A percentile compares a stretch with the other conserved stretches of the same genome.
phyloP scores from a whole-genome alignment of 2,113 vertebrate genomes.

The Heterocephalus glaber region DNA sequence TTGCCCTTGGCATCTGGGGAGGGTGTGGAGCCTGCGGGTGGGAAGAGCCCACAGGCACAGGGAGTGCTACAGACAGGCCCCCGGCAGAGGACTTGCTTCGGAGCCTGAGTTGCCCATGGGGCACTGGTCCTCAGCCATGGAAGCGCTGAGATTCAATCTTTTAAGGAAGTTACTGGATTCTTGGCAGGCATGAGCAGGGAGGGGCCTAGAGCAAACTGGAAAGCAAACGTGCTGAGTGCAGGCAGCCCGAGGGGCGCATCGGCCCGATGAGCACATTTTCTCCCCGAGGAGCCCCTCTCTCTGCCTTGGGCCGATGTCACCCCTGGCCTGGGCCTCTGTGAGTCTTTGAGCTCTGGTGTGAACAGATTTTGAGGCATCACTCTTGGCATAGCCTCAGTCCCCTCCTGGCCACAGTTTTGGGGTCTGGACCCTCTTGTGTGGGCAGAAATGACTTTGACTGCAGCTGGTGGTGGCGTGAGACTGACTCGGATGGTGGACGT shows the following conservation, averaged over 20 bases:
- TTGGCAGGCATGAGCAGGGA: background rate
- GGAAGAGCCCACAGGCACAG: background rate
- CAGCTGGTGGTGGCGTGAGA: background rate
- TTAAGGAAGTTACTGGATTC: background rate
- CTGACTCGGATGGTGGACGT: no score
- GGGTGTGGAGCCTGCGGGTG: background rate
- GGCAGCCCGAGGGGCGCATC: background rate
- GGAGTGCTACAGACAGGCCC: background rate
- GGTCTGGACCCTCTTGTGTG: background rate
- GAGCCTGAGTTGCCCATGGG: background rate
- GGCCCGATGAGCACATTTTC: background rate
- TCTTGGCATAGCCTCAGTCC: background rate
- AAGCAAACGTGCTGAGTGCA: background rate
- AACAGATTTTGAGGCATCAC: background rate
- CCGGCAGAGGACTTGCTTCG: background rate
- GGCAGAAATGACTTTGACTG: background rate
- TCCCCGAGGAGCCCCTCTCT: background rate
- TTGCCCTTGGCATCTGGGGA: background rate
- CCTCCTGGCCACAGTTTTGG: background rate
- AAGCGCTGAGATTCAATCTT: constrained; percentile 21
- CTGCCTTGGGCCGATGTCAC: fast-evolving
- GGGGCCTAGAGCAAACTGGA: background rate
- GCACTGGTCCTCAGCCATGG: background rate
- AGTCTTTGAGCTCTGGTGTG: fast-evolving
- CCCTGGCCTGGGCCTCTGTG: background rate